A percentile compares a stretch with the other conserved stretches of the same genome.
phyloP scores from a whole-genome alignment of 1,140 invertebrate species.

The Plectrocnemia conspersa region DNA sequence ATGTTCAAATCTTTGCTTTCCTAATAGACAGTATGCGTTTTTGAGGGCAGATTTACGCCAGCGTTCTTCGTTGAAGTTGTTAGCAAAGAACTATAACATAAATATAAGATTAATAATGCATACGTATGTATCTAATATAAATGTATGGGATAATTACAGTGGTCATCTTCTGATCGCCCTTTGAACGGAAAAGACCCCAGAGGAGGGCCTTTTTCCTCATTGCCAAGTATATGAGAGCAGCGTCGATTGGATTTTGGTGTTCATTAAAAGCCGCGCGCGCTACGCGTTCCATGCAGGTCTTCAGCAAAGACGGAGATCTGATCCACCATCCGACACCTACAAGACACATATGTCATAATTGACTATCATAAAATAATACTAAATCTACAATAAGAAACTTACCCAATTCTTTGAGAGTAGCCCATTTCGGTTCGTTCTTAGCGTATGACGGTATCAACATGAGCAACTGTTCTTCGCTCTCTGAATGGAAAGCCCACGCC shows the following conservation, averaged over 20 bases:
- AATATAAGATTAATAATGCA: background rate
- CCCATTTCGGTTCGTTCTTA: conserved; percentile 83
- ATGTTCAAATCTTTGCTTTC: conserved; percentile 91
- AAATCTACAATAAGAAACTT: conserved; percentile 3
- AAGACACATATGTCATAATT: background rate
- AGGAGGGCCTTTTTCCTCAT: conserved; percentile 98
- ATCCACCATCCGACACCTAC: conserved; percentile 95
- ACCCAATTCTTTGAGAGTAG: conserved; percentile 82
- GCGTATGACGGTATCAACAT: conserved; percentile 84
- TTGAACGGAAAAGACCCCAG: conserved; percentile 90
- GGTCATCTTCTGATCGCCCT: conserved; percentile 88
- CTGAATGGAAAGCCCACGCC: conserved; percentile 99
- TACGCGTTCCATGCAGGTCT: conserved; percentile 85
- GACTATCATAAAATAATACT: conserved; percentile 9
- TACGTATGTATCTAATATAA: background rate
- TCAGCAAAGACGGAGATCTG: conserved; percentile 76
- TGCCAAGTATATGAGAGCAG: conserved; percentile 94
- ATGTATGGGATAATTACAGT: conserved; percentile 39
- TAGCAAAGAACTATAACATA: conserved; percentile 74
- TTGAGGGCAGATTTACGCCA: conserved; percentile 97
- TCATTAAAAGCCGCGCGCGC: conserved; percentile 87
- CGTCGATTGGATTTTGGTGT: conserved; percentile 93
- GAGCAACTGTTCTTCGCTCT: conserved; percentile 93
- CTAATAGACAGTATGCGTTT: conserved; percentile 93
- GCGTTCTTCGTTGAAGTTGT: conserved; percentile 89